These are phyloP conservation scores for Andrena cerasifolii DNA, from an alignment of 1,140 invertebrate species.

Conservation along the genomic window DNA sequence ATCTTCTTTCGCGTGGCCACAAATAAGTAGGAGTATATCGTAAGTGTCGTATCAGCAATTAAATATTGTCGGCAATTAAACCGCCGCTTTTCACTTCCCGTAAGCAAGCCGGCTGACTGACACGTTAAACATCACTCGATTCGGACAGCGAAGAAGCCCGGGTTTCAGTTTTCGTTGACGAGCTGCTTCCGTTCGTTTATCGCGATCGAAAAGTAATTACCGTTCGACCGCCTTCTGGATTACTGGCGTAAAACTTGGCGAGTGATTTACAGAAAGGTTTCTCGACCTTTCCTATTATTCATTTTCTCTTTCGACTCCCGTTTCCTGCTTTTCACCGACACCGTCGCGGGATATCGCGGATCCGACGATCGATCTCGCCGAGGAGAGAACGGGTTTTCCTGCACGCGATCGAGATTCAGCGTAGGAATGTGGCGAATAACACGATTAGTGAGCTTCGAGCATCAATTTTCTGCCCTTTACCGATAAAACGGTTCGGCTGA, in stretches of 20 bases:
- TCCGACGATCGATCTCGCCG: conserved; percentile 42
- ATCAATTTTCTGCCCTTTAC: not conserved
- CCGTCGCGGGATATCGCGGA: conserved; percentile 26
- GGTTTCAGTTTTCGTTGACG: not conserved
- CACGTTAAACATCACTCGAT: not conserved
- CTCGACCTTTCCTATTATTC: conserved; percentile 48
- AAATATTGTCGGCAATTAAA: not conserved
- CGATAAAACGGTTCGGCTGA: not conserved
- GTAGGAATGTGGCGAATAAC: conserved; percentile 30
- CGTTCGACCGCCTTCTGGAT: not conserved
- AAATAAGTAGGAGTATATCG: no score
- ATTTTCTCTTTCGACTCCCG: conserved; percentile 50
- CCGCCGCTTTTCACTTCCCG: not conserved
- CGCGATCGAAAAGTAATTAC: not conserved
- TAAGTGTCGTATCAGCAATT: not conserved
- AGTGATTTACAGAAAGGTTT: conserved; percentile 41
- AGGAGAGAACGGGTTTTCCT: conserved; percentile 55
- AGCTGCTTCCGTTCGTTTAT: not conserved
- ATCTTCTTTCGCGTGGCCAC: no score
- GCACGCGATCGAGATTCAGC: conserved; percentile 26
- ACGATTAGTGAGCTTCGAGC: not conserved
- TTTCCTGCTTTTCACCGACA: conserved; percentile 55
- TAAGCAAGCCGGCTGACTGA: not conserved
- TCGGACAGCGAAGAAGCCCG: no score
- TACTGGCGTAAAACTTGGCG: conserved; percentile 15